These are phyloP conservation scores for Dryomyza anilis DNA, from an alignment of 2,888 invertebrate species.

Conservation along the genomic window DNA sequence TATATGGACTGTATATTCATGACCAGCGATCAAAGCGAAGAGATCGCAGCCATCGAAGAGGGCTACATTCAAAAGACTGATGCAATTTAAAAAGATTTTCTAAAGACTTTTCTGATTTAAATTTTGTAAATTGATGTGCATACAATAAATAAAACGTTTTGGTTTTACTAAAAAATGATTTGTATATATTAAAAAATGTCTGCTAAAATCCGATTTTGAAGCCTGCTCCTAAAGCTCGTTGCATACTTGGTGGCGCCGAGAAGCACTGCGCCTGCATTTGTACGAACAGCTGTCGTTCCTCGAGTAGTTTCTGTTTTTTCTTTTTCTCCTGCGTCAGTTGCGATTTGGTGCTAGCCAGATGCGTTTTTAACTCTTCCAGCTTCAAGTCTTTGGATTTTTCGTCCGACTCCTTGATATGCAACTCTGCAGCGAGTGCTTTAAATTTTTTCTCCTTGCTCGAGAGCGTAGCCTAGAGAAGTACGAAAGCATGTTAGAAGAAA, in stretches of 20 bases:
- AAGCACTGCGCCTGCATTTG: conserved; percentile 58
- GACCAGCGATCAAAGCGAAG: conserved; percentile 17
- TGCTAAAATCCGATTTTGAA: conserved; percentile 40
- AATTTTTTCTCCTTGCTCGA: conserved; percentile 54
- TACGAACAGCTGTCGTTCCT: conserved; percentile 54
- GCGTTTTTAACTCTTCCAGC: conserved; percentile 51
- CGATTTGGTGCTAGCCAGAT: conserved; percentile 50
- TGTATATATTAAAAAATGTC: not conserved
- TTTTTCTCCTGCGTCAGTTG: conserved; percentile 55
- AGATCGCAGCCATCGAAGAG: not conserved
- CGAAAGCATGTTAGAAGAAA: not conserved
- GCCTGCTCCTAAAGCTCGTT: conserved; percentile 53
- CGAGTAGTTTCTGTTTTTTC: conserved; percentile 53
- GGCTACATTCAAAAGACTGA: not conserved
- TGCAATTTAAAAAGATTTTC: not conserved
- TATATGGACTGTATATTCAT: conserved; percentile 36
- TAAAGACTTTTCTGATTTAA: not conserved
- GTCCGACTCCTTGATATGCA: conserved; percentile 51
- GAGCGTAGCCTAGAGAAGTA: conserved; percentile 45
- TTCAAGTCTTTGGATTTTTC: conserved; percentile 48
- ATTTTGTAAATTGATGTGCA: too few relatives aligned
- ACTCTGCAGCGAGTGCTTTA: conserved; percentile 56
- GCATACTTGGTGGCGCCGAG: conserved; percentile 54
- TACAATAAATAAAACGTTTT: not conserved
- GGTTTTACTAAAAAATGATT: not conserved